Conservation (phyloP, 1,140 invertebrate genomes). For the Megathymus violae region DNA sequence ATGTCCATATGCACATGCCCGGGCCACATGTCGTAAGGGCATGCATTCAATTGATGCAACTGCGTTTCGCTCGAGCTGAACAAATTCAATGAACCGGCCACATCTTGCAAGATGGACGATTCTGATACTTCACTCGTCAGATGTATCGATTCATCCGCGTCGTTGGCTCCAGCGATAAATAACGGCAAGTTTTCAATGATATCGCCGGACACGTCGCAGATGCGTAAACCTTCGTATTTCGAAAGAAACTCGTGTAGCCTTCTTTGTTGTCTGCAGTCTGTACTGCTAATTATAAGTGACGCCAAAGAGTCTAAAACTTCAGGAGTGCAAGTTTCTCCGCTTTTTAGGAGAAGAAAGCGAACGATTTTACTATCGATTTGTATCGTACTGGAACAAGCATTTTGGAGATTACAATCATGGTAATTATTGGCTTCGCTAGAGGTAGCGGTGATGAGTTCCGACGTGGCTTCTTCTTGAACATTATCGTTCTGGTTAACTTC, state of each 20-base stretch:
- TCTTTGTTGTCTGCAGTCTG: slow-evolving; percentile 60
- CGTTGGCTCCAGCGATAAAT: slow-evolving; percentile 49
- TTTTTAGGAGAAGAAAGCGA: slow-evolving; percentile 71
- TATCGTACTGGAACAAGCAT: slow-evolving; percentile 48
- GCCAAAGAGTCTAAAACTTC: slow-evolving; percentile 70
- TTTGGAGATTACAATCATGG: slow-evolving; percentile 55
- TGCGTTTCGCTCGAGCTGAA: slow-evolving; percentile 71
- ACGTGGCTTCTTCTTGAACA: slow-evolving; percentile 43
- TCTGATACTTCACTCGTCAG: slow-evolving; percentile 57
- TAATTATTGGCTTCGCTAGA: slow-evolving; percentile 49
- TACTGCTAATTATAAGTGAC: slow-evolving; percentile 53
- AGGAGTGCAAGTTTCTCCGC: slow-evolving; percentile 70
- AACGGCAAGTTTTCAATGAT: slow-evolving; percentile 72
- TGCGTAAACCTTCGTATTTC: slow-evolving; percentile 72
- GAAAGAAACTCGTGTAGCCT: slow-evolving; percentile 65
- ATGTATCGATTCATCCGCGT: slow-evolving; percentile 55
- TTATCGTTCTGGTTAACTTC: slow-evolving; percentile 54
- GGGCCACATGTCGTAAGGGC: slow-evolving; percentile 73
- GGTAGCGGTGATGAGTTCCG: slow-evolving; percentile 52
- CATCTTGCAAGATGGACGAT: slow-evolving; percentile 70
- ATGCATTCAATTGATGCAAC: slow-evolving; percentile 67
- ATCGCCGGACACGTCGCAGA: slow-evolving; percentile 73
- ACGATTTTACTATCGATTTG: slow-evolving; percentile 76
- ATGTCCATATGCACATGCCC: slow-evolving; percentile 71
- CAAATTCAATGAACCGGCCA: slow-evolving; percentile 73